Conservation (phyloP, 2,113 vertebrate species). For the Onychorhynchus coronatus region DNA sequence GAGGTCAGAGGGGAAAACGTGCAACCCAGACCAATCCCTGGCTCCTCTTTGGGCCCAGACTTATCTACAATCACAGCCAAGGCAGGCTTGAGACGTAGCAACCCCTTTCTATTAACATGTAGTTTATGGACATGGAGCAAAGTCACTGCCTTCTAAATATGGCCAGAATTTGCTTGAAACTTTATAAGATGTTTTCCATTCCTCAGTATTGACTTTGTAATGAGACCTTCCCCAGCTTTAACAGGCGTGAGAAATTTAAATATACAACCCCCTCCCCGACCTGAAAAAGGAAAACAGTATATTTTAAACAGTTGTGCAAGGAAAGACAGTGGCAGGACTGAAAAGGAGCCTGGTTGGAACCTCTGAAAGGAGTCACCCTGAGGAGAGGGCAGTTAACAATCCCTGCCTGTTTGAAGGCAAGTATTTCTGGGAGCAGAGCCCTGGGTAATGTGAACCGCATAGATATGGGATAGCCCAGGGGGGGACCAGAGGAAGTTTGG, state of each 20-base stretch:
- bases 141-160: neutral
- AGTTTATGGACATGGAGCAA: neutral
- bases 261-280: neutral
- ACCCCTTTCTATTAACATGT: neutral
- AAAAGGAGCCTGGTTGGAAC: neutral
- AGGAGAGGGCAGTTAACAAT: neutral
- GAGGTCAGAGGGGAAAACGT: constrained; percentile 68
- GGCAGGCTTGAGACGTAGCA: neutral
- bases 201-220: neutral
- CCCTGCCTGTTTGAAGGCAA: neutral
- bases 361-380: neutral
- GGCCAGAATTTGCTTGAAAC: constrained; percentile 5
- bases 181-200: constrained; percentile 49
- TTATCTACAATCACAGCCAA: neutral
- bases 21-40: constrained; percentile 46
- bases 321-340: neutral
- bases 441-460: constrained; percentile 37
- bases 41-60: neutral
- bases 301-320: neutral
- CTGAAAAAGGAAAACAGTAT: constrained; percentile 38
- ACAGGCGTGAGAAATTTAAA: constrained; percentile 41
- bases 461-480: constrained; percentile 23
- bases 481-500: constrained; percentile 31
- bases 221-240: neutral
- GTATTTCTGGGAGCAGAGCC: neutral